These are phyloP conservation scores for Philhelius pedissequus DNA, from an alignment of 2,888 invertebrate genomes.

Conservation along the genomic window DNA sequence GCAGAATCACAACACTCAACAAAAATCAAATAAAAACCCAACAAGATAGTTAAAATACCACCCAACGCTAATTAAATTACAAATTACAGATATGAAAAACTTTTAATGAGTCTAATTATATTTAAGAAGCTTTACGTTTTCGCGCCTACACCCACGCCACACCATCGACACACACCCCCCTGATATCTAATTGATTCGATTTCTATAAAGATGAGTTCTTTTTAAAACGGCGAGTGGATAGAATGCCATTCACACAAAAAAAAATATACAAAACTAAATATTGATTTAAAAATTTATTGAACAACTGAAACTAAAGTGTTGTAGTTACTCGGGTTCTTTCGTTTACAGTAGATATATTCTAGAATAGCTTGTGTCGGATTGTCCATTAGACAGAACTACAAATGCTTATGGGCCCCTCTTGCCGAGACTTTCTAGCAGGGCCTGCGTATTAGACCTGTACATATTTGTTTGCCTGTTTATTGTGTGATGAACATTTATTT, in stretches of 20 bases:
- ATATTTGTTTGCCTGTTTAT: too few species aligned
- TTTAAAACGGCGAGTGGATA: not conserved
- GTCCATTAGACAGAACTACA: too few species aligned
- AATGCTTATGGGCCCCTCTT: not conserved
- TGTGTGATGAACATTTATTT: too few species aligned
- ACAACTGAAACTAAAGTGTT: slow-evolving; percentile 26
- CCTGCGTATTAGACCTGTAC: too few species aligned
- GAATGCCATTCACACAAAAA: slow-evolving; percentile 26
- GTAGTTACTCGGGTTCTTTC: not conserved
- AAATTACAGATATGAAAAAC: slow-evolving; percentile 60
- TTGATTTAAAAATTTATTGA: slow-evolving; percentile 65
- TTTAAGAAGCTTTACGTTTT: slow-evolving; percentile 10
- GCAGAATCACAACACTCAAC: not conserved
- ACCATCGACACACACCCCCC: too few species aligned
- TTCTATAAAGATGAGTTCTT: slow-evolving; percentile 8
- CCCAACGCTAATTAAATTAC: slow-evolving; percentile 57
- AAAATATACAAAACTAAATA: slow-evolving; percentile 54
- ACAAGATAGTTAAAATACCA: slow-evolving; percentile 44
- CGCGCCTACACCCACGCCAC: too few species aligned
- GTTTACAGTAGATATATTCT: not conserved
- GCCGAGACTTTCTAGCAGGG: too few species aligned
- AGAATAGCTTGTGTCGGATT: not conserved
- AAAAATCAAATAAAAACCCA: slow-evolving; percentile 52
- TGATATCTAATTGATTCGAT: slow-evolving; percentile 14
- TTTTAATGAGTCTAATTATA: slow-evolving; percentile 55